Evolutionary conservation across 1,140 invertebrate species (phyloP).

Genomic region (Heliothis virescens): DNA sequence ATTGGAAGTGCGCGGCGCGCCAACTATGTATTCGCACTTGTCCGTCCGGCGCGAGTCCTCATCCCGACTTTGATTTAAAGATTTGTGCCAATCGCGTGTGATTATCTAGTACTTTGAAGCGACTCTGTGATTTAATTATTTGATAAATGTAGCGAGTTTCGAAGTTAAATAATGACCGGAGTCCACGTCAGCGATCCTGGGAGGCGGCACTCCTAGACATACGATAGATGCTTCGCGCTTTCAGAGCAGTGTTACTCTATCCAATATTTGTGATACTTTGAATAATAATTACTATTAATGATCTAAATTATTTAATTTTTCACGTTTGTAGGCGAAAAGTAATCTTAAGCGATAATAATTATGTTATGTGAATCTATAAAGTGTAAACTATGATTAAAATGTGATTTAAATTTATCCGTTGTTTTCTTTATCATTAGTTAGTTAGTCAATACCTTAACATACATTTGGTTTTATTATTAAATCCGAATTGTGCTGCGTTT

Average conservation of each 20-base stretch:
- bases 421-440: background rate
- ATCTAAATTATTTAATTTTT: constrained; percentile 86
- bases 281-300: constrained; percentile 83
- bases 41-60: constrained; percentile 32
- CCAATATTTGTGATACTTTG: constrained; percentile 85
- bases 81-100: constrained; percentile 50
- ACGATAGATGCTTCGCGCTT: constrained; percentile 81
- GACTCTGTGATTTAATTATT: constrained; percentile 49
- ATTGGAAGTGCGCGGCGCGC: constrained; percentile 25
- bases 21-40: constrained; percentile 16
- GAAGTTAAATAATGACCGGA: constrained; percentile 34
- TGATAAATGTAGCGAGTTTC: constrained; percentile 48
- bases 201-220: constrained; percentile 42
- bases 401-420: constrained; percentile 73
- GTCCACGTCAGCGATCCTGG: constrained; percentile 31
- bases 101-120: constrained; percentile 44
- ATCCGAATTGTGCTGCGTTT: too few relatives aligned
- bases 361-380: constrained; percentile 78
- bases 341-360: constrained; percentile 76
- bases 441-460: background rate
- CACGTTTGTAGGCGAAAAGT: constrained; percentile 81
- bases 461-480: too few relatives aligned
- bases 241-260: constrained; percentile 81
- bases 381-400: constrained; percentile 81
- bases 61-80: constrained; percentile 43